Evolutionary conservation across 2,888 invertebrate species (phyloP).

Genomic region (Hyposoter dolosus): DNA sequence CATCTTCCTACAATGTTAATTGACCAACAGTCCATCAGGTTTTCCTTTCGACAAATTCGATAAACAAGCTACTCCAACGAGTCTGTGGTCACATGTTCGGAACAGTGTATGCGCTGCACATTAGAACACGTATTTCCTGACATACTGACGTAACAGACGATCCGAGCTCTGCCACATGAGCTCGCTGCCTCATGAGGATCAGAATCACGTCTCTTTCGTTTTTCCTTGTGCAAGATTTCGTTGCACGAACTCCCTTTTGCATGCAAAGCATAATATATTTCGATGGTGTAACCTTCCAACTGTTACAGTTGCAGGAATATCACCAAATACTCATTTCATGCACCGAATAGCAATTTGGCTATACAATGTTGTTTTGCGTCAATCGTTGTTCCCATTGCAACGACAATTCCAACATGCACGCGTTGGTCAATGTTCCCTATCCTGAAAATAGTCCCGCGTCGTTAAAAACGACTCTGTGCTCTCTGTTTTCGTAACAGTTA

Average conservation of each 20-base stretch:
- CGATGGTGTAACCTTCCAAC: slow-evolving; percentile 6
- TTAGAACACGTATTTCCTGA: neutral
- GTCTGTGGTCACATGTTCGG: neutral
- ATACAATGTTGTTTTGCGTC: slow-evolving; percentile 19
- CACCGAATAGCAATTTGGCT: slow-evolving; percentile 6
- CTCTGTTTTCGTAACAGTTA: slow-evolving; percentile 45
- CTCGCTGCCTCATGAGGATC: neutral
- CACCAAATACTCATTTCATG: neutral
- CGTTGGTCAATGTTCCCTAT: neutral
- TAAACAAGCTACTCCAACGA: neutral
- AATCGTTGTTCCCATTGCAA: slow-evolving; percentile 25
- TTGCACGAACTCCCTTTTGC: slow-evolving; percentile 5
- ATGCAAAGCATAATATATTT: neutral
- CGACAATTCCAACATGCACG: slow-evolving; percentile 1
- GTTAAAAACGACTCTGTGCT: slow-evolving; percentile 24
- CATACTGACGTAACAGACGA: neutral
- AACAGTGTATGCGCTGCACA: neutral
- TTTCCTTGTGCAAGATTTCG: slow-evolving; percentile 10
- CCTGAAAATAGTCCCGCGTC: neutral
- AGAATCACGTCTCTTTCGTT: neutral
- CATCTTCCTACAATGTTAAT: neutral
- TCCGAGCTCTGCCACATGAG: neutral
- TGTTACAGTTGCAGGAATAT: neutral
- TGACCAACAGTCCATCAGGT: neutral
- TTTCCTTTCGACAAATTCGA: slow-evolving; percentile 2